Percentiles rank a stretch among this genome's conserved stretches.
Conservation (phyloP, 2,888 invertebrate species). For the Tribolium freemani region DNA sequence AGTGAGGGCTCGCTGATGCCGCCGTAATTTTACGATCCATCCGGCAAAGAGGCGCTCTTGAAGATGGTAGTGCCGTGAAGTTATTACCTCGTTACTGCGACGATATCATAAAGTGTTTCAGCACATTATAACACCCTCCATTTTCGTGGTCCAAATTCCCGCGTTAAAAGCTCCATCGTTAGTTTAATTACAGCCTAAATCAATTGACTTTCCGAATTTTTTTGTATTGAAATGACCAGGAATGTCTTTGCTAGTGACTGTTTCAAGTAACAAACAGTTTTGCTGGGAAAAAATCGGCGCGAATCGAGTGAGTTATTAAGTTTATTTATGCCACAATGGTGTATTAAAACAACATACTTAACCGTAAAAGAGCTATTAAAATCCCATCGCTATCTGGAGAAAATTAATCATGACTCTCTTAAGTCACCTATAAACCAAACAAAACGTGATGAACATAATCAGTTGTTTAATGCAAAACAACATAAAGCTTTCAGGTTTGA, state of each 20-base stretch:
- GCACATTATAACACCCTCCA: slow-evolving; percentile 55
- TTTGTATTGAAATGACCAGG: not conserved
- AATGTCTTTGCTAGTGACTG: too few species aligned
- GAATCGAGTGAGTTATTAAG: slow-evolving; percentile 52
- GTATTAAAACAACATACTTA: slow-evolving; percentile 65
- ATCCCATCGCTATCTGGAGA: slow-evolving; percentile 62
- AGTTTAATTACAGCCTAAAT: not conserved
- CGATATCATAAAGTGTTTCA: slow-evolving; percentile 63
- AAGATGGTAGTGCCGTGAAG: slow-evolving; percentile 50
- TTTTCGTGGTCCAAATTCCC: slow-evolving; percentile 7
- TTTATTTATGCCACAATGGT: slow-evolving; percentile 59
- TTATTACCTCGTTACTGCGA: slow-evolving; percentile 61
- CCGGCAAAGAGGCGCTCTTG: slow-evolving; percentile 34
- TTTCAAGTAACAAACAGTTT: too few species aligned
- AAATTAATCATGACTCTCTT: slow-evolving; percentile 64
- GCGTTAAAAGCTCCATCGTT: slow-evolving; percentile 9
- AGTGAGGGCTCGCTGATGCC: not conserved
- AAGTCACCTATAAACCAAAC: slow-evolving; percentile 61
- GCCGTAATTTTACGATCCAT: slow-evolving; percentile 23
- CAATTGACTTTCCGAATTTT: not conserved
- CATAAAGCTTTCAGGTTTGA: slow-evolving; percentile 65
- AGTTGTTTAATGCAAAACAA: slow-evolving; percentile 66
- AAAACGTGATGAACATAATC: slow-evolving; percentile 63
- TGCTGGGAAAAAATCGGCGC: too few species aligned
- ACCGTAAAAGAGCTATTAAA: slow-evolving; percentile 65